phyloP scores from a whole-genome alignment of 2,888 invertebrate species.

The Bugula neritina region DNA sequence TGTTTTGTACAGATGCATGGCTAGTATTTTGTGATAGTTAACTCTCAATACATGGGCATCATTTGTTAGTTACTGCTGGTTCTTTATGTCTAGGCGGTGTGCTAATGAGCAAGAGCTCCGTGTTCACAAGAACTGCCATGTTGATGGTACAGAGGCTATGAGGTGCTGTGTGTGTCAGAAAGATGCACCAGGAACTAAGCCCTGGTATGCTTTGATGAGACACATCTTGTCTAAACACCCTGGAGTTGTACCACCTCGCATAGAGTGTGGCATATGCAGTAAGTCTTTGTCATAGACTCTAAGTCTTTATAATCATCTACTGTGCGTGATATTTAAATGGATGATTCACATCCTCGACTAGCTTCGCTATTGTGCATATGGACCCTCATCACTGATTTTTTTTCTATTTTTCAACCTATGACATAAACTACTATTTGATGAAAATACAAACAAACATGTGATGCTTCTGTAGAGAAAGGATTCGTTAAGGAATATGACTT shows the following conservation, averaged over 20 bases:
- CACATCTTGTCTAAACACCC: conserved; percentile 24
- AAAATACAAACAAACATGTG: no score
- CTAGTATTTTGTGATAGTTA: no score
- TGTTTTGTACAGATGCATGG: no score
- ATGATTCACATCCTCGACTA: no score
- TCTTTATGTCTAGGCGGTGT: background rate
- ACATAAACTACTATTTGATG: no score
- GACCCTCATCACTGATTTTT: no score
- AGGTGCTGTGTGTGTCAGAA: conserved; percentile 19
- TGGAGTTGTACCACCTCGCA: conserved; percentile 22
- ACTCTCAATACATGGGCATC: no score
- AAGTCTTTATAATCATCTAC: background rate
- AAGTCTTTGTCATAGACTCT: background rate
- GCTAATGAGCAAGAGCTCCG: conserved; percentile 25
- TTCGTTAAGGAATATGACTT: conserved; percentile 23
- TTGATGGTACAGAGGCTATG: conserved; percentile 24
- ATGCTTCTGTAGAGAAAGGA: conserved; percentile 23
- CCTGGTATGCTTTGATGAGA: conserved; percentile 19
- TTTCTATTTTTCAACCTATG: no score
- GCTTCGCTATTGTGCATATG: no score
- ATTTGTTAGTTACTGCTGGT: no score
- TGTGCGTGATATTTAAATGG: no score
- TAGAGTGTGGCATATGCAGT: conserved; percentile 23
- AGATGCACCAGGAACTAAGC: conserved; percentile 21
- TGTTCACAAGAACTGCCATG: conserved; percentile 23